Conservation (phyloP, 1,140 invertebrate species). For the Chironomus tepperi region DNA sequence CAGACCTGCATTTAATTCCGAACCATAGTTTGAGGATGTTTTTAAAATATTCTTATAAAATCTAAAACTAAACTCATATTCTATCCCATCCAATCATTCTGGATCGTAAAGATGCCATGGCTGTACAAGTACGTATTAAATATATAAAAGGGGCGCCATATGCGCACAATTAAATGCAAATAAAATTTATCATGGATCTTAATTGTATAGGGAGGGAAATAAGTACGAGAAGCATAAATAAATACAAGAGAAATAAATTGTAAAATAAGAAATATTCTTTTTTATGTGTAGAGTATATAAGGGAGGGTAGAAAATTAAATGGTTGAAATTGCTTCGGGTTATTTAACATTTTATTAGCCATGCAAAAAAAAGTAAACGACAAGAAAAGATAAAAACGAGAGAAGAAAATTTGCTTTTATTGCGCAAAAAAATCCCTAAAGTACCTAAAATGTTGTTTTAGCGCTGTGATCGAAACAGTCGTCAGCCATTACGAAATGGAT, state of each 20-base stretch:
- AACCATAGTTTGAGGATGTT: too few relatives aligned
- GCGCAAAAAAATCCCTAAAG: conserved; percentile 12
- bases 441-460: conserved; percentile 3
- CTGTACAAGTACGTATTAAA: not conserved
- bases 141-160: conserved; percentile 11
- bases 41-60: too few relatives aligned
- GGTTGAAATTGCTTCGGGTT: conserved; percentile 23
- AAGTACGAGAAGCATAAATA: not conserved
- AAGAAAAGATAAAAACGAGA: not conserved
- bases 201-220: conserved; percentile 18
- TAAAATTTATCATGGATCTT: conserved; percentile 20
- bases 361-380: not conserved
- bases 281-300: not conserved
- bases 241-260: not conserved
- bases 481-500: not conserved
- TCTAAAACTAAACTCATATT: too few relatives aligned
- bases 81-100: too few relatives aligned
- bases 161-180: conserved; percentile 24
- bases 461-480: not conserved
- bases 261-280: not conserved
- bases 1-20: too few relatives aligned
- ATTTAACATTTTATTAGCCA: conserved; percentile 22
- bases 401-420: not conserved
- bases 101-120: too few relatives aligned
- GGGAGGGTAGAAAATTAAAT: conserved; percentile 23